Percentiles rank a stretch among this genome's conserved stretches.
Evolutionary conservation across 2,113 vertebrate genomes (phyloP).

Genomic region (Pungitius pungitius): DNA sequence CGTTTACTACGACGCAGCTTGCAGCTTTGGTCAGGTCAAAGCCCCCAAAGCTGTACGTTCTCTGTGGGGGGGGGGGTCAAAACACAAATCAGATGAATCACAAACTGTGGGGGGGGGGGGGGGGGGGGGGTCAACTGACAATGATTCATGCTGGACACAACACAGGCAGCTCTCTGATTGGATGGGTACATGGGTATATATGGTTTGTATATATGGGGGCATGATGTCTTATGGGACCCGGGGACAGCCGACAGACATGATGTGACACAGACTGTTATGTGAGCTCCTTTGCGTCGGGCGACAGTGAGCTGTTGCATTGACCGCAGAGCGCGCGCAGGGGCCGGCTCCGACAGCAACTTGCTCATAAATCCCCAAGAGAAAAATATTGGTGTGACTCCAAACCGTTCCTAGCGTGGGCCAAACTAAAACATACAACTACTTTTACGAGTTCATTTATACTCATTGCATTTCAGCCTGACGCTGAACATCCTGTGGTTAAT

Average conservation of each 20-base stretch:
- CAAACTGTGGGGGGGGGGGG: conserved; percentile 5
- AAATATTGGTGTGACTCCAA: background rate
- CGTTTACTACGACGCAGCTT: conserved; percentile 89
- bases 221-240: conserved; percentile 65
- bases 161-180: conserved; percentile 55
- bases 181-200: conserved; percentile 63
- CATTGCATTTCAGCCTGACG: conserved; percentile 19
- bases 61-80: conserved; percentile 77
- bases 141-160: conserved; percentile 74
- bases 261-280: conserved; percentile 54
- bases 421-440: conserved; percentile 15
- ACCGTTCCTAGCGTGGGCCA: conserved; percentile 39
- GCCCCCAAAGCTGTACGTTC: conserved; percentile 97
- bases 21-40: conserved; percentile 94
- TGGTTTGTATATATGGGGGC: conserved; percentile 41
- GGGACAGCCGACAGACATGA: conserved; percentile 66
- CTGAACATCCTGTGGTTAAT: conserved; percentile 27
- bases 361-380: conserved; percentile 6
- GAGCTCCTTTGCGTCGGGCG: conserved; percentile 50
- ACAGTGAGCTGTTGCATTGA: conserved; percentile 27
- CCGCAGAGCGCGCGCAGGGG: background rate
- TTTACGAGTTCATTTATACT: conserved; percentile 12
- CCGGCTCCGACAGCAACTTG: background rate
- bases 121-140: conserved; percentile 43
- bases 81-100: conserved; percentile 55